phyloP scores from a whole-genome alignment of 2,797 vertebrate species.

The Dipus sagitta region DNA sequence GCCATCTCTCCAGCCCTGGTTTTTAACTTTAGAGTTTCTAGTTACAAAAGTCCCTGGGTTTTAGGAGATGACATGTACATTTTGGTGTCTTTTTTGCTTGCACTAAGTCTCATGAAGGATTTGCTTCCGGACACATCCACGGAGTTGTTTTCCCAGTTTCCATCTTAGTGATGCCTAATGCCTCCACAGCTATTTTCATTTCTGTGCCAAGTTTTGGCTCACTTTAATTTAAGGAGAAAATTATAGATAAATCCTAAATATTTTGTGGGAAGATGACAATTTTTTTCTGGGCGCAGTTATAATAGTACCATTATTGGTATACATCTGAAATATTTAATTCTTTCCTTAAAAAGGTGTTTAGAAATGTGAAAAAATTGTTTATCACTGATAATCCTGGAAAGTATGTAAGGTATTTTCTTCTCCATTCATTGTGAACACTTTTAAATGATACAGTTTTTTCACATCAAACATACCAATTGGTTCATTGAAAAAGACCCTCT shows the following conservation, averaged over 20 bases:
- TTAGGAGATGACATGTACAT: neutral
- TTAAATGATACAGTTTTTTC: conserved; percentile 1
- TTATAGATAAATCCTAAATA: neutral
- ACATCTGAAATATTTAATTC: neutral
- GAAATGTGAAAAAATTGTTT: conserved; percentile 1
- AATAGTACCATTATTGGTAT: neutral
- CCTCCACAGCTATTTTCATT: neutral
- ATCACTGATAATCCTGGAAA: neutral
- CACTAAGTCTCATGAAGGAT: neutral
- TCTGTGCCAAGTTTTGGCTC: neutral
- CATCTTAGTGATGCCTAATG: neutral
- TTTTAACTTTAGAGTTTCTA: conserved; percentile 3
- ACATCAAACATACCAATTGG: neutral
- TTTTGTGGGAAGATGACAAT: neutral
- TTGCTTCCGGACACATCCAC: neutral
- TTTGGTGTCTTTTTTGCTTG: conserved; percentile 7
- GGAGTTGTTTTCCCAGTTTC: neutral
- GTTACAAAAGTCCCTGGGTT: neutral
- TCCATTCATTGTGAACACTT: neutral
- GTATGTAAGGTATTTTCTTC: neutral
- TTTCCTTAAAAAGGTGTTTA: conserved; percentile 6
- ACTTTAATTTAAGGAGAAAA: neutral
- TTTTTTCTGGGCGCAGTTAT: neutral
- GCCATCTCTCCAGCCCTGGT: no score
- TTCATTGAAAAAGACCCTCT: neutral